Base-by-base conservation (phyloP, 1,140 invertebrate genomes). In the Bombus superbus region DNA sequence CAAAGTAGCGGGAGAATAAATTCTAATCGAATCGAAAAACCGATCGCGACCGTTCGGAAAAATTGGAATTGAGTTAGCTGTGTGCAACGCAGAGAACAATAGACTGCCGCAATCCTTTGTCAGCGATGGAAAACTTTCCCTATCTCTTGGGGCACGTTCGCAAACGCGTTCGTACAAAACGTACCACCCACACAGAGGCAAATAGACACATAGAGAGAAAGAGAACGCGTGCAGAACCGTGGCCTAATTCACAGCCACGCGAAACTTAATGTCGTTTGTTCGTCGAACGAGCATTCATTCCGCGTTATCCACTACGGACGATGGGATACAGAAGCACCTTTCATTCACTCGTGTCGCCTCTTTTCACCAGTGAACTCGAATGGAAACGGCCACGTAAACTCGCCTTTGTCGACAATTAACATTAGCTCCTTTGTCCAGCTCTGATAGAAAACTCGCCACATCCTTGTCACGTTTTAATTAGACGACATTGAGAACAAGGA, bases 211-310 rank as follows among this genome's bases (percentile, higher is more conserved):
- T 3, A 13, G n/a, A 35, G 0, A 69, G 32, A n/a, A 15, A 38
- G 32, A 42, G 64, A 18, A 42, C 71, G 35, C 62, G 40, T 35
- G 35, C 6, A 66, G 22, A 59, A 42, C 25, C 77, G 57, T 80
- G 83, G 83, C 79, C 79, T 81, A 85, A 85, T 85, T 85, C 53
- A 80, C 25, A 53, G 8, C n/a, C 22, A 76, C 28, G 76, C 47
- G 57, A 74, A 85, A 81, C 84, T 81, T 81, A 81, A 85, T 44
- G 38, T n/a, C 71, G 78, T 81, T 75, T 81, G 79, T 74, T 74
- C 47, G 38, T 42, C 59, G 79, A 68, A 32, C 57, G 75, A 3
- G 38, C 77, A 85, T 85, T 85, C 79, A 85, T 69, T 38, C 35
- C n/a, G 71, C 10, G 71, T 85, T 85, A 81, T 85, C 82, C 62